Conservation (phyloP, 2,797 vertebrate species). For the Cossypha caffra region DNA sequence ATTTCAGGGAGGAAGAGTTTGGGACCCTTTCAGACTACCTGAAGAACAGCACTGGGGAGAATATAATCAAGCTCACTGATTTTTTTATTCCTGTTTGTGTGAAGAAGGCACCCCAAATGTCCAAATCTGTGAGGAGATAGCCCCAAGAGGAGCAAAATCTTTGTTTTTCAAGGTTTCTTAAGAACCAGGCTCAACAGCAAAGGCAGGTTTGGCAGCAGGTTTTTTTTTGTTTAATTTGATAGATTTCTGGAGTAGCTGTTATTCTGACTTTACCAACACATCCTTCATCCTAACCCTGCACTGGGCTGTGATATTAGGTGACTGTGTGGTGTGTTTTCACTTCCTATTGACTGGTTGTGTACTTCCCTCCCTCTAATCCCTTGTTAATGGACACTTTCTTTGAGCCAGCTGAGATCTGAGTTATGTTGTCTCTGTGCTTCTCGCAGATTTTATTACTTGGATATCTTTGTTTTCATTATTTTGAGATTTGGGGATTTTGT, state of each 20-base stretch:
- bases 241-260: neutral
- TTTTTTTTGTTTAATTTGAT: neutral
- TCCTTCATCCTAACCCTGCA: neutral
- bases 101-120: neutral
- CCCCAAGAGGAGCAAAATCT: neutral
- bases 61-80: neutral
- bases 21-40: neutral
- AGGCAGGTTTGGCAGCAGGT: neutral
- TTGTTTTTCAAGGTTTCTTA: neutral
- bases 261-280: neutral
- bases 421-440: slow-evolving; percentile 70
- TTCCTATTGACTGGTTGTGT: slow-evolving; percentile 68
- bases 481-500: slow-evolving; percentile 78
- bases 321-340: slow-evolving; percentile 38
- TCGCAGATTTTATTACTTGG: slow-evolving; percentile 75
- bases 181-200: neutral
- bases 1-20: neutral
- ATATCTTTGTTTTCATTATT: slow-evolving; percentile 81
- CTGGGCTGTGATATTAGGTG: neutral
- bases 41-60: neutral
- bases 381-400: slow-evolving; percentile 78
- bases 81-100: neutral
- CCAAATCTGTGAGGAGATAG: neutral
- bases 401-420: slow-evolving; percentile 76
- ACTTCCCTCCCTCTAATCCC: slow-evolving; percentile 74